Evolutionary conservation across 2,113 vertebrate species (phyloP).

Genomic region (Ctenomys sociabilis): DNA sequence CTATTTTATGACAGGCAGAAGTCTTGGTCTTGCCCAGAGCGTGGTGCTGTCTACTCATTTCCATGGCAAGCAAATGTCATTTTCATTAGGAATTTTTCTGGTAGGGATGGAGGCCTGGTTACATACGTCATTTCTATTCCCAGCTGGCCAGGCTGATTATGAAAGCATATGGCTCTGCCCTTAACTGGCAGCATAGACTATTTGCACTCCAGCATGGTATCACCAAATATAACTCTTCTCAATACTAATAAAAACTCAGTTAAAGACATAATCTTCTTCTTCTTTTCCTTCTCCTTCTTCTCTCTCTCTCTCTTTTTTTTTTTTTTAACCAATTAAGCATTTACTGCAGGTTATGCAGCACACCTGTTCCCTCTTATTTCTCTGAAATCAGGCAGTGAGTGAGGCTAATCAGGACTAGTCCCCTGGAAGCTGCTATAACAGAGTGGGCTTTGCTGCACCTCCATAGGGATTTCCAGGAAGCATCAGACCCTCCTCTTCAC

Average conservation of each 20-base stretch:
- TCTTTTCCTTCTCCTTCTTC: no score
- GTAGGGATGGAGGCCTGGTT: background rate
- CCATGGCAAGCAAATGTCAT: background rate
- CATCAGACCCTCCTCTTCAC: background rate
- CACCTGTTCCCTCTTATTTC: background rate
- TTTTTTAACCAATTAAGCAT: slow-evolving; percentile 30
- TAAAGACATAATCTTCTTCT: slow-evolving; percentile 21
- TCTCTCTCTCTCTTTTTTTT: no score
- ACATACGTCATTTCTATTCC: background rate
- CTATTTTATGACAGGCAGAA: background rate
- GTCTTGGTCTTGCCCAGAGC: background rate
- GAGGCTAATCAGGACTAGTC: background rate
- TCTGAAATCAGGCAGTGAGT: background rate
- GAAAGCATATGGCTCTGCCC: background rate
- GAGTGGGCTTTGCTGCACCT: background rate
- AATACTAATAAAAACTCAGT: slow-evolving; percentile 54
- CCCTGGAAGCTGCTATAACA: background rate
- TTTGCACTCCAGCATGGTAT: background rate
- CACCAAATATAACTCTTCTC: slow-evolving; percentile 49
- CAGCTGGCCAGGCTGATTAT: background rate
- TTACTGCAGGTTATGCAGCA: background rate
- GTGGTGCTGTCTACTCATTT: background rate
- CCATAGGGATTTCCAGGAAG: background rate
- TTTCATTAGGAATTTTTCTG: slow-evolving; percentile 12
- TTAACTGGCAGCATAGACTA: slow-evolving; percentile 41